Base-by-base conservation (phyloP, 2,113 vertebrate species). In the Macaca nemestrina region DNA sequence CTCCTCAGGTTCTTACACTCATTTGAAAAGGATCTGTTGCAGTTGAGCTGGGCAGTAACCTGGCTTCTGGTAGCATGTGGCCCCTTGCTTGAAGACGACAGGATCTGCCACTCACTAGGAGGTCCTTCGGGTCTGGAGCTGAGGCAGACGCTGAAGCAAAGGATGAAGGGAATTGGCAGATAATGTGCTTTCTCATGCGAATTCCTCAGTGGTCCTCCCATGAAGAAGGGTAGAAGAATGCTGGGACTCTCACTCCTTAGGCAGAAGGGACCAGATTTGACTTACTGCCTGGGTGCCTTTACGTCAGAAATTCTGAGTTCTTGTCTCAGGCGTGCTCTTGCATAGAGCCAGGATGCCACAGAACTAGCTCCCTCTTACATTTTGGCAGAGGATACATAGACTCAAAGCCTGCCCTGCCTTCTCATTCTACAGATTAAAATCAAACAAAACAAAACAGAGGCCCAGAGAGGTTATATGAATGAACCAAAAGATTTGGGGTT, bases 301-400 rank as follows among this genome's bases (percentile, higher is more conserved):
- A 73, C 68, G 20, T 35, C 0, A 0, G 35, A 89, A 8, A 68
- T 83, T 78, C 84, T 72, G 38, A 38, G 55, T 72, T 84, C 67
- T 50, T 8, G 35, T 12, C 8, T 67, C 35, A 72, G 64, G 3
- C 27, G 18, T 76, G 32, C 27, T 20, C 57, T 76, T 43, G 23
- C 8, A 0, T 35, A 12, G 32, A 6, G 50, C 55, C 32, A 40
- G 0, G 0, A 1, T 79, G 11, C 40, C 7, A 23, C 1, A 82
- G n/a, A 78, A 27, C 13, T 67, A 73, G 13, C 55, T 87, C 59
- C 67, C 7, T 52, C 52, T 11, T 27, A 3, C 57, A 14, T 61
- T 85, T 83, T 57, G 10, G 43, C 70, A 43, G 50, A 80, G 13
- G 82, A 82, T 48, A 79, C 38, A 22, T 23, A 32, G 38, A 67